Conservation (phyloP, 2,797 vertebrate genomes). For the Peromyscus attwateri region DNA sequence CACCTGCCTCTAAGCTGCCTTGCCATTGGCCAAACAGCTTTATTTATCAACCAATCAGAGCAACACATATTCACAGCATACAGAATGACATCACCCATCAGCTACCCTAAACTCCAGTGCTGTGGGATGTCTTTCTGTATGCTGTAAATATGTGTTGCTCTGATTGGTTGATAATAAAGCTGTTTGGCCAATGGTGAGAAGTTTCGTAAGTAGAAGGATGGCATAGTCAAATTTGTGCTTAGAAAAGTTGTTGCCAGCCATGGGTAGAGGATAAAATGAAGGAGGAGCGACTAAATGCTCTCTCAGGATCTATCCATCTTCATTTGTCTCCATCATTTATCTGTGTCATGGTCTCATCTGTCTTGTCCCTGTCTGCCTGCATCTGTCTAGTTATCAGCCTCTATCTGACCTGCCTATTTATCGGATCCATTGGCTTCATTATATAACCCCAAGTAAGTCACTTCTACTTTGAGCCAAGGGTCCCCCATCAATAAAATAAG, state of each 20-base stretch:
- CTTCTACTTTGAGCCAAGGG: slow-evolving; percentile 26
- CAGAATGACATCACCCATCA: no score
- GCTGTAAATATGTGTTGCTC: no score
- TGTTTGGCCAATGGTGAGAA: not conserved
- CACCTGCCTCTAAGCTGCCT: no score
- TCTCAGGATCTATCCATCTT: slow-evolving; percentile 51
- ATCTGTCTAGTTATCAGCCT: slow-evolving; percentile 40
- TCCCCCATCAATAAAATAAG: slow-evolving; percentile 75
- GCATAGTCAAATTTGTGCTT: not conserved
- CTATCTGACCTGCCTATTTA: not conserved
- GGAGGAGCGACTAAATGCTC: not conserved
- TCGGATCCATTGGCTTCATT: slow-evolving; percentile 14
- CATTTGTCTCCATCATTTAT: slow-evolving; percentile 52
- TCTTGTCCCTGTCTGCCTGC: slow-evolving; percentile 31
- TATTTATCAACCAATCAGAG: no score
- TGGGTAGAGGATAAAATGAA: not conserved
- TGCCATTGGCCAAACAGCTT: no score
- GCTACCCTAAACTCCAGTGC: no score
- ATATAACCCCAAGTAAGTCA: slow-evolving; percentile 12
- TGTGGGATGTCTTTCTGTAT: no score
- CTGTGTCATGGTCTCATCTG: not conserved
- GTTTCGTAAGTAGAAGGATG: not conserved
- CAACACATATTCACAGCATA: no score
- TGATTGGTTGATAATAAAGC: no score
- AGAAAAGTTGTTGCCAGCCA: slow-evolving; percentile 1